These are phyloP conservation scores for Conus betulinus DNA, from an alignment of 1,140 invertebrate genomes.

Conservation along the genomic window DNA sequence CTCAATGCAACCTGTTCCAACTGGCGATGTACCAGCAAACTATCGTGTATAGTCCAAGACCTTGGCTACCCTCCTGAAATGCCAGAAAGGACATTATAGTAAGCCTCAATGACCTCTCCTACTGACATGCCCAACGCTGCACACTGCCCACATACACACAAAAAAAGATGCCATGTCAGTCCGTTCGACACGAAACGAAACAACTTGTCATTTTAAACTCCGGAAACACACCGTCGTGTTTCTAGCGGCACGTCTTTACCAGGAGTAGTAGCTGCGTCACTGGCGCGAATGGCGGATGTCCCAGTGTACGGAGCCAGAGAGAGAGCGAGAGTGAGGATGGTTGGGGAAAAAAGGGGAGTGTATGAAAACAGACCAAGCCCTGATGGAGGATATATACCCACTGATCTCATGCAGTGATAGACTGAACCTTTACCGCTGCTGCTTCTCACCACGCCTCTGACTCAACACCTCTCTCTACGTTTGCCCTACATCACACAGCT, in stretches of 20 bases:
- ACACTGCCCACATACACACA: too few relatives aligned
- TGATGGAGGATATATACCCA: background rate
- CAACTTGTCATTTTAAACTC: background rate
- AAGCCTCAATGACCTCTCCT: too few relatives aligned
- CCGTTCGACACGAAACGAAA: too few relatives aligned
- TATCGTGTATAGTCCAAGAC: too few relatives aligned
- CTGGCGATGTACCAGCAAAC: too few relatives aligned
- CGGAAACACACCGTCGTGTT: background rate
- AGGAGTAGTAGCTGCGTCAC: background rate
- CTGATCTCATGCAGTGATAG: background rate
- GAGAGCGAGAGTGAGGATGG: background rate
- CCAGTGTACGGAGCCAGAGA: background rate
- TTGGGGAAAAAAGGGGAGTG: background rate
- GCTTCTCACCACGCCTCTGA: background rate
- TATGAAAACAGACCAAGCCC: slow-evolving; percentile 6
- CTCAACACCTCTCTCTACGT: background rate
- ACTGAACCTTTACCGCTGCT: background rate
- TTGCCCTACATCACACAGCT: background rate
- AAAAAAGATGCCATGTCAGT: too few relatives aligned
- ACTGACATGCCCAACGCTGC: too few relatives aligned
- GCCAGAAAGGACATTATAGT: too few relatives aligned
- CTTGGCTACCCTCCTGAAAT: too few relatives aligned
- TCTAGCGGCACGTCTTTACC: too few relatives aligned
- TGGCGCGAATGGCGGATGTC: background rate
- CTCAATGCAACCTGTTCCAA: too few relatives aligned